phyloP scores from a whole-genome alignment of 2,113 vertebrate genomes.

The Mus spicilegus region DNA sequence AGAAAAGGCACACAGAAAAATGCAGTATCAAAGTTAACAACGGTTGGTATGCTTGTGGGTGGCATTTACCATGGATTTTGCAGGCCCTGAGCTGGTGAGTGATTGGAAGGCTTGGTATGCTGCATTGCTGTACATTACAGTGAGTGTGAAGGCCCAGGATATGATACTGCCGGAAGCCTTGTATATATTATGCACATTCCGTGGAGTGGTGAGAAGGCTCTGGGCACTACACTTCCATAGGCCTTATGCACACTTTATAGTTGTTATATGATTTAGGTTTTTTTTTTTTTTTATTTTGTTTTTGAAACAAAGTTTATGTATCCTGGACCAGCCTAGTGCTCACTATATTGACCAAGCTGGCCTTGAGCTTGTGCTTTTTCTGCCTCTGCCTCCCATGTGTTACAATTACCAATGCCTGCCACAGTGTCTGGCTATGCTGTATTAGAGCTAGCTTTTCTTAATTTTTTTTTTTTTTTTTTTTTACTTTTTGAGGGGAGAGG shows the following conservation, averaged over 20 bases:
- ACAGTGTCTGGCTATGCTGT: neutral
- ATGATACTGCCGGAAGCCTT: neutral
- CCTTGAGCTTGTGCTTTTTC: neutral
- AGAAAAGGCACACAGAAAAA: neutral
- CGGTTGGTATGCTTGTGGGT: neutral
- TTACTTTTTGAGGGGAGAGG: neutral
- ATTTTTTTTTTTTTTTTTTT: neutral
- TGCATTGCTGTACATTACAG: neutral
- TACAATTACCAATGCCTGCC: too few relatives aligned
- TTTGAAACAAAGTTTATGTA: neutral
- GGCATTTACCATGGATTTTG: neutral
- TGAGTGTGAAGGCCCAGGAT: neutral
- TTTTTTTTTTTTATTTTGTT: neutral
- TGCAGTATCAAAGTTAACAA: neutral
- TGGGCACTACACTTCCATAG: neutral
- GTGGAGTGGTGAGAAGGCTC: neutral
- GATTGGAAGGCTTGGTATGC: neutral
- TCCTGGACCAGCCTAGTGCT: neutral
- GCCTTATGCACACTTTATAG: neutral
- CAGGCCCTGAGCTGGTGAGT: neutral
- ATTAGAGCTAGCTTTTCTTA: neutral
- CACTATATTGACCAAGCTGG: neutral
- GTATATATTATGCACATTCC: neutral
- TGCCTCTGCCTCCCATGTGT: neutral
- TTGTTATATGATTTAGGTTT: neutral